Evolutionary conservation across 1,140 invertebrate genomes (phyloP).

Genomic region (Cyclargus thomasi): DNA sequence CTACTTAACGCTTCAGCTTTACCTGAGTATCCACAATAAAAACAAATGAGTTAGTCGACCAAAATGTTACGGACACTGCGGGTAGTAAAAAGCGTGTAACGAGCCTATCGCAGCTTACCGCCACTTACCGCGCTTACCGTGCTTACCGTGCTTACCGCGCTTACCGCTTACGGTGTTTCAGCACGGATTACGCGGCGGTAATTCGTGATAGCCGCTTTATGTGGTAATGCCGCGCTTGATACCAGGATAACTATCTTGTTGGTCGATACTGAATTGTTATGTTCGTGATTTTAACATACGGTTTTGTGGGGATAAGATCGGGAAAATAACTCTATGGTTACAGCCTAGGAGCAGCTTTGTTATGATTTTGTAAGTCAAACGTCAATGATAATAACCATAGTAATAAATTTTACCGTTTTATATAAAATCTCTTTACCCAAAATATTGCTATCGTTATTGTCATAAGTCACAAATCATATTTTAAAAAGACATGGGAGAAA

Average conservation of each 20-base stretch:
- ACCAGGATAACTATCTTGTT: slow-evolving; percentile 3
- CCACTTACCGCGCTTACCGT: not conserved
- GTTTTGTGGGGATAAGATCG: too few relatives aligned
- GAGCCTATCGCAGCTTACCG: slow-evolving; percentile 23
- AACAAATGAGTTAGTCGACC: not conserved
- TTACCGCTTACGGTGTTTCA: slow-evolving; percentile 32
- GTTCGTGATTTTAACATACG: too few relatives aligned
- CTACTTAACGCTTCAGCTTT: not conserved
- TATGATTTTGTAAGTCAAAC: too few relatives aligned
- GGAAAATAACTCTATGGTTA: too few relatives aligned
- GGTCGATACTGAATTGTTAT: not conserved
- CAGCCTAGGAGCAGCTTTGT: too few relatives aligned
- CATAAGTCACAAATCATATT: too few relatives aligned
- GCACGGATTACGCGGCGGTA: slow-evolving; percentile 32
- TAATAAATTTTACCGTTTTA: too few relatives aligned
- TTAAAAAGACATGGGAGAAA: too few relatives aligned
- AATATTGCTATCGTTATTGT: too few relatives aligned
- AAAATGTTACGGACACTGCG: slow-evolving; percentile 2
- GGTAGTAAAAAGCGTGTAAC: slow-evolving; percentile 21
- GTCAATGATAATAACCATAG: too few relatives aligned
- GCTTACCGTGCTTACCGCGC: too few relatives aligned
- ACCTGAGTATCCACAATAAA: not conserved
- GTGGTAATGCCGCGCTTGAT: not conserved
- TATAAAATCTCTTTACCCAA: too few relatives aligned
- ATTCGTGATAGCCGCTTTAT: slow-evolving; percentile 22